Percentiles rank a stretch among this genome's conserved stretches.
phyloP scores from a whole-genome alignment of 2,888 invertebrate genomes.

The Hecatera dysodea region DNA sequence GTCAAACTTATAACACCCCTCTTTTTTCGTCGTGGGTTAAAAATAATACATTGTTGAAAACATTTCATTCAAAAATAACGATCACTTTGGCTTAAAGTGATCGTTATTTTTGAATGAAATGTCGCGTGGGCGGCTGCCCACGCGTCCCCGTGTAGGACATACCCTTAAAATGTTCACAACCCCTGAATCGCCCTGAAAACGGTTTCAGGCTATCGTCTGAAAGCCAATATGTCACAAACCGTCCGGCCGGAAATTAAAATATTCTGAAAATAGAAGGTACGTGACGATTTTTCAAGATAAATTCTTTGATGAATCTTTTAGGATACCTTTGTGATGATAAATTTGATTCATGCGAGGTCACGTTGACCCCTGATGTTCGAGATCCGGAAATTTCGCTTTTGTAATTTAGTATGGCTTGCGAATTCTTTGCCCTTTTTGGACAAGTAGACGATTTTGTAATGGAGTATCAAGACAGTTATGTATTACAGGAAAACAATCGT shows the following conservation, averaged over 20 bases:
- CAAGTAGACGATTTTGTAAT: too few relatives aligned
- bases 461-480: too few relatives aligned
- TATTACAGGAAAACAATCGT: too few relatives aligned
- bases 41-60: too few relatives aligned
- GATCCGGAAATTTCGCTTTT: slow-evolving; percentile 50
- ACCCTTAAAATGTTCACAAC: slow-evolving; percentile 26
- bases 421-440: slow-evolving; percentile 17
- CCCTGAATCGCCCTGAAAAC: slow-evolving; percentile 17
- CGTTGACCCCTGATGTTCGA: slow-evolving; percentile 37
- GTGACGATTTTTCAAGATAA: slow-evolving; percentile 61
- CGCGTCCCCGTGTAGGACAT: not conserved
- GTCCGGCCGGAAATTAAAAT: slow-evolving; percentile 74
- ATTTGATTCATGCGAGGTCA: slow-evolving; percentile 53
- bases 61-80: too few relatives aligned
- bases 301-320: slow-evolving; percentile 57
- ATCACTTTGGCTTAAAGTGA: too few relatives aligned
- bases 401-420: slow-evolving; percentile 5
- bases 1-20: too few relatives aligned
- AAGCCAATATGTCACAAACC: slow-evolving; percentile 62
- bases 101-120: too few relatives aligned
- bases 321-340: slow-evolving; percentile 55
- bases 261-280: slow-evolving; percentile 64
- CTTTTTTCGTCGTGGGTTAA: too few relatives aligned
- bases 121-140: too few relatives aligned
- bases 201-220: slow-evolving; percentile 44